Evolutionary conservation across 2,797 vertebrate genomes (phyloP).

Genomic region (Thamnophis elegans): DNA sequence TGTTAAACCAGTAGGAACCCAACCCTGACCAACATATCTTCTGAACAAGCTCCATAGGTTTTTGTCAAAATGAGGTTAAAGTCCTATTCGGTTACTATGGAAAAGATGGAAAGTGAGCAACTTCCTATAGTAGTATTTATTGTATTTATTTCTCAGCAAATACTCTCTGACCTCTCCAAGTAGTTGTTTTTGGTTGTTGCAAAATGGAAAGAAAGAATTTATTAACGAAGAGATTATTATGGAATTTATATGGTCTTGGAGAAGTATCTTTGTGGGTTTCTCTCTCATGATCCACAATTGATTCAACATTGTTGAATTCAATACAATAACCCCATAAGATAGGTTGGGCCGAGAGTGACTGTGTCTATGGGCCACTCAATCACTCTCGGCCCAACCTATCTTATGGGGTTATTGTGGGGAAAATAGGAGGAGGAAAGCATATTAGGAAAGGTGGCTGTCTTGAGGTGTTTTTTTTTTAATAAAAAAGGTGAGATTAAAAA

Average conservation of each 20-base stretch:
- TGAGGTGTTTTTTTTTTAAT: neutral
- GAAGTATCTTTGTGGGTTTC: neutral
- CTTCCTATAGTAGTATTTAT: neutral
- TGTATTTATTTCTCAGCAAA: neutral
- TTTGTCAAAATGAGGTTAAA: neutral
- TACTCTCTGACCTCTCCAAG: neutral
- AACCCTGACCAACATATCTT: neutral
- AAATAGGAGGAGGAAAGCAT: neutral
- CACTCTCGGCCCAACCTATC: neutral
- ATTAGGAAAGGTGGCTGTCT: neutral
- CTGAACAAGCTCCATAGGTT: slow-evolving; percentile 16
- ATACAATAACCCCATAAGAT: too few species aligned
- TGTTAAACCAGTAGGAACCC: too few species aligned
- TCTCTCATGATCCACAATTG: neutral
- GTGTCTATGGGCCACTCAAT: neutral
- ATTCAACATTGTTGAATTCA: neutral
- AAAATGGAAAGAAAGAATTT: neutral
- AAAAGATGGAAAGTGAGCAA: neutral
- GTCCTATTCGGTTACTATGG: neutral
- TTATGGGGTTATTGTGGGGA: neutral
- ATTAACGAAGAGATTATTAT: neutral
- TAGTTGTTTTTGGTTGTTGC: neutral
- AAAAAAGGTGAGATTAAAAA: neutral
- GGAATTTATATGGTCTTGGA: neutral
- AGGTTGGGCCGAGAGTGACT: too few species aligned